These are phyloP conservation scores for Sorex maritimensis DNA, from an alignment of 2,797 vertebrate genomes.

Conservation along the genomic window DNA sequence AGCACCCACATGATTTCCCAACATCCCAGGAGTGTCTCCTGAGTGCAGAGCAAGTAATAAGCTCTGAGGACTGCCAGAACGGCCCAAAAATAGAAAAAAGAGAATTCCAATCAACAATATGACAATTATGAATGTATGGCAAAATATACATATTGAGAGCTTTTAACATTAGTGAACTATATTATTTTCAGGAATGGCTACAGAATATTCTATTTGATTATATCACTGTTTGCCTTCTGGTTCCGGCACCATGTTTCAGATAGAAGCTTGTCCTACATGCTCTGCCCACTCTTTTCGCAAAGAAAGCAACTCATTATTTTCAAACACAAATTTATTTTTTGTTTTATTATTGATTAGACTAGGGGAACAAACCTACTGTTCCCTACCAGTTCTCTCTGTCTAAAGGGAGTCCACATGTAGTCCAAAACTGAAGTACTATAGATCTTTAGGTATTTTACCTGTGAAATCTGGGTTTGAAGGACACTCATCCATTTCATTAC, in stretches of 20 bases:
- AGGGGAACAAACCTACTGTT: neutral
- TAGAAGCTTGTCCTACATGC: neutral
- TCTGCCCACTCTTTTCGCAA: fast-evolving
- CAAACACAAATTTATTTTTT: neutral
- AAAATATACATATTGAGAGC: neutral
- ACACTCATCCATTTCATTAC: too few species aligned
- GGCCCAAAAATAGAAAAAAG: neutral
- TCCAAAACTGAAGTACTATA: neutral
- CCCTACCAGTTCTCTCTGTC: neutral
- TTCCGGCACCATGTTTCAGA: neutral
- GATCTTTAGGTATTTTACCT: neutral
- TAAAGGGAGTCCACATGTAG: neutral
- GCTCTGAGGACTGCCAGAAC: too few species aligned
- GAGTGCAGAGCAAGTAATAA: too few species aligned
- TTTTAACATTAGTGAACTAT: neutral
- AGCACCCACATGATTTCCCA: too few species aligned
- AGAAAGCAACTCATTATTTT: neutral
- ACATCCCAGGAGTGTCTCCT: too few species aligned
- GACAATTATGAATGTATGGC: neutral
- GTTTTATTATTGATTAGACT: constrained; percentile 19
- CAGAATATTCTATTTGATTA: neutral
- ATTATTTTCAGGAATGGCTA: neutral
- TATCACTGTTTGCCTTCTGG: neutral
- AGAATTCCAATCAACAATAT: neutral
- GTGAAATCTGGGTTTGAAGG: neutral